phyloP scores from a whole-genome alignment of 37 sponge, comb jelly and placozoan genomes.

The Tethya wilhelma region DNA sequence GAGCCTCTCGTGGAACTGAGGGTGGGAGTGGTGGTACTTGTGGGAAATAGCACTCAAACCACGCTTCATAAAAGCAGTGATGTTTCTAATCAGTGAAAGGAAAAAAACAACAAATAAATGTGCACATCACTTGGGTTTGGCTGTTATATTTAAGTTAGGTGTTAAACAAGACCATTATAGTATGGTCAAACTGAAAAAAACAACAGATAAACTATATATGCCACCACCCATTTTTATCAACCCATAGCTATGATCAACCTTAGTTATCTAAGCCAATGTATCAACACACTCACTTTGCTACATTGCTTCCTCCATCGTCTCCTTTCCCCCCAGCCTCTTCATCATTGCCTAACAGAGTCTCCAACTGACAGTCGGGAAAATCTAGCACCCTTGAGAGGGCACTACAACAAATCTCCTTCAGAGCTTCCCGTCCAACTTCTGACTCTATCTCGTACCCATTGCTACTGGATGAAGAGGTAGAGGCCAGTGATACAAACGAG shows the following conservation, averaged over 20 bases:
- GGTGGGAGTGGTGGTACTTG: constrained; percentile 1
- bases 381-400: constrained; percentile 70
- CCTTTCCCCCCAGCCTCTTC: constrained; percentile 8
- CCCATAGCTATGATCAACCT: too few relatives aligned
- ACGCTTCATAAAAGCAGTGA: constrained; percentile 42
- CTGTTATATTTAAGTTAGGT: too few relatives aligned
- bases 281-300: constrained; percentile 46
- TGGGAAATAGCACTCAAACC: constrained; percentile 41
- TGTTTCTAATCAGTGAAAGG: constrained; percentile 42
- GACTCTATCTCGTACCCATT: constrained; percentile 69
- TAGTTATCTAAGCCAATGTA: too few relatives aligned
- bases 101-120: too few relatives aligned
- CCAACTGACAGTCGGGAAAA: constrained; percentile 70
- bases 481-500: constrained; percentile 38
- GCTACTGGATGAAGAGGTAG: constrained; percentile 35
- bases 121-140: too few relatives aligned
- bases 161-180: too few relatives aligned
- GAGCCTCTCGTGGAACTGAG: background rate
- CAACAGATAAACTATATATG: too few relatives aligned
- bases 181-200: too few relatives aligned
- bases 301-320: constrained; percentile 32
- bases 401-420: constrained; percentile 75
- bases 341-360: constrained; percentile 54
- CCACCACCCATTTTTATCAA: too few relatives aligned
- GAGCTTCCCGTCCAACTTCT: constrained; percentile 68